A percentile compares a stretch with the other conserved stretches of the same genome.
These are phyloP conservation scores for Elephas maximus DNA, from an alignment of 2,113 vertebrate genomes.

Conservation along the genomic window DNA sequence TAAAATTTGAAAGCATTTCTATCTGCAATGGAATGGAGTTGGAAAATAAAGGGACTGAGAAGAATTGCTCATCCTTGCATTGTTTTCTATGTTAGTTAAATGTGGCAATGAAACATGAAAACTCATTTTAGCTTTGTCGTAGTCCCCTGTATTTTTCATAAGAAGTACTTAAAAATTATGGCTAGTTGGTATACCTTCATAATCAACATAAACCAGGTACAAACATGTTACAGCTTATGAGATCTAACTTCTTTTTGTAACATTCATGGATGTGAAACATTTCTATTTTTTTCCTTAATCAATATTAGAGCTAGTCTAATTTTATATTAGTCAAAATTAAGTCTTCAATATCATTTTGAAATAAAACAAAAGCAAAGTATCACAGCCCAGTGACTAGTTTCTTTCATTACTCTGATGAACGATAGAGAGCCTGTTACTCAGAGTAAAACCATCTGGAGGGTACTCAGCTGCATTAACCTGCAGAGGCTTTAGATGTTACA, in stretches of 20 bases:
- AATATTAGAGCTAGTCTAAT: neutral
- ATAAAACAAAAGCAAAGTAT: neutral
- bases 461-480: constrained; percentile 48
- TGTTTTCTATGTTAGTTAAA: neutral
- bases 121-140: constrained; percentile 9
- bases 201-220: neutral
- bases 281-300: neutral
- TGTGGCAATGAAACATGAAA: neutral
- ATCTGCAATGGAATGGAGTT: neutral
- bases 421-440: neutral
- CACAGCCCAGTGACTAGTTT: neutral
- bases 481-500: constrained; percentile 59
- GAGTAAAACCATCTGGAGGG: constrained; percentile 12
- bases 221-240: neutral
- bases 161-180: neutral
- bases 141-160: neutral
- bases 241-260: neutral
- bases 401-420: neutral
- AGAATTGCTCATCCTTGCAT: neutral
- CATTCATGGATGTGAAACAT: neutral
- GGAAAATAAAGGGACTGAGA: neutral
- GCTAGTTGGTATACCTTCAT: neutral
- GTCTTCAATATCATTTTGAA: neutral
- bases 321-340: constrained; percentile 39
- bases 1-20: neutral